Conservation (phyloP, 2,113 vertebrate genomes). For the Sinocyclocheilus rhinocerous region DNA sequence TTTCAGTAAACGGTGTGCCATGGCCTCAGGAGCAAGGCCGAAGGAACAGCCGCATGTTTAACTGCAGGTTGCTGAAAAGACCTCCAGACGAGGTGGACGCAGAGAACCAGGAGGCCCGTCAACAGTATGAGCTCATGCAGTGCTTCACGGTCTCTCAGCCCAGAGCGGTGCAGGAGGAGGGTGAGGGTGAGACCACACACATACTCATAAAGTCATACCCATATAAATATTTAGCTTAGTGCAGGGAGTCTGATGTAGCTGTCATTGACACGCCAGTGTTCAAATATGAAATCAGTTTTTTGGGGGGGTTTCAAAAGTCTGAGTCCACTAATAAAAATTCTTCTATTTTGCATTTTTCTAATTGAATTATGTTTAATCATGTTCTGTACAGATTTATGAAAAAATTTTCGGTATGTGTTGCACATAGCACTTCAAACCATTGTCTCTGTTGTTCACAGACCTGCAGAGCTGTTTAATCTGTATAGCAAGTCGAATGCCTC, state of each 20-base stretch:
- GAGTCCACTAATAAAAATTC: background rate
- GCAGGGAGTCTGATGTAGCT: constrained; percentile 6
- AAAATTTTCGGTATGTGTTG: background rate
- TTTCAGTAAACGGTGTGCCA: constrained; percentile 85
- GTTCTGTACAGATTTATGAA: background rate
- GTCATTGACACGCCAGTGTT: background rate
- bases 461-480: constrained; percentile 94
- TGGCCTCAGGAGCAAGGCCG: constrained; percentile 88
- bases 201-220: constrained; percentile 9
- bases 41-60: constrained; percentile 92
- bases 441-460: constrained; percentile 72
- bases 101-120: constrained; percentile 87
- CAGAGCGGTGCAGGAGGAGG: constrained; percentile 86
- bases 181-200: constrained; percentile 79
- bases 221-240: constrained; percentile 20
- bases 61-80: constrained; percentile 94
- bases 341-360: background rate
- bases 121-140: constrained; percentile 96
- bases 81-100: constrained; percentile 84
- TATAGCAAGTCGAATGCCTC: constrained; percentile 87
- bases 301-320: background rate
- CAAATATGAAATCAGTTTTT: background rate
- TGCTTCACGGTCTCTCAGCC: constrained; percentile 93
- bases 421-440: background rate
- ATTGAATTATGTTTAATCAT: background rate